Base-by-base conservation (phyloP, 2,888 invertebrate species). In the Byasa hedistus region DNA sequence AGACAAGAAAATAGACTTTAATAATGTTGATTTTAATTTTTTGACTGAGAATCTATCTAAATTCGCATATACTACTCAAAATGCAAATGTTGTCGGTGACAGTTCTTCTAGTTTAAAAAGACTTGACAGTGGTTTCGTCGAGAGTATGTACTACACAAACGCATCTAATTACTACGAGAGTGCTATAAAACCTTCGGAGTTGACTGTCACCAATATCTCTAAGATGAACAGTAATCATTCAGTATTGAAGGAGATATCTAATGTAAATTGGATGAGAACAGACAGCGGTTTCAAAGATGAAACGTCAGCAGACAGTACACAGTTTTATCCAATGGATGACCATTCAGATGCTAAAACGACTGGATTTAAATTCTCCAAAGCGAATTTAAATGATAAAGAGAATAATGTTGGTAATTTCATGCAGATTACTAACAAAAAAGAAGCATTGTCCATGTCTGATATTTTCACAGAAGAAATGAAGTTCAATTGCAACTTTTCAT, bases 241-340 rank as follows among this genome's bases (percentile, higher is more conserved):
- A 68, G 87, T 79, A 23, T 78, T 90, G 67, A 89, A 85, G 74
- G 90, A 90, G 74, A 86, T 88, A 69, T 89, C 91, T n/a, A 91
- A 90, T 70, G 78, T 85, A 19, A 82, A 86, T 72, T 92, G 92
- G 91, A 86, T 87, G 85, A 82, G 91, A 73, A 82, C 86, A 10
- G 92, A 92, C 71, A 92, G 92, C 68, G 91, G 92, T 1, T 92
- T 90, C 70, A 91, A 90, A 74, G 90, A 92, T 68, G 91, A 91
- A 68, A 88, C 80, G 10, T 89, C 89, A 0, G 77, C 83, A 1
- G 91, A 91, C 67, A 85, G 83, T 67, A 80, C 82, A 63, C 86
- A 88, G 57, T 90, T 89, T 72, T 89, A 87, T 73, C 72, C 75
- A 0, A 67, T 71, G 1, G 76, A 73, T 56, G 86, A 87, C 5